Evolutionary conservation across 2,113 vertebrate species (phyloP), one percentile per base, ranked within the genome.

Genomic region (Rhynchopsitta pachyrhyncha): DNA sequence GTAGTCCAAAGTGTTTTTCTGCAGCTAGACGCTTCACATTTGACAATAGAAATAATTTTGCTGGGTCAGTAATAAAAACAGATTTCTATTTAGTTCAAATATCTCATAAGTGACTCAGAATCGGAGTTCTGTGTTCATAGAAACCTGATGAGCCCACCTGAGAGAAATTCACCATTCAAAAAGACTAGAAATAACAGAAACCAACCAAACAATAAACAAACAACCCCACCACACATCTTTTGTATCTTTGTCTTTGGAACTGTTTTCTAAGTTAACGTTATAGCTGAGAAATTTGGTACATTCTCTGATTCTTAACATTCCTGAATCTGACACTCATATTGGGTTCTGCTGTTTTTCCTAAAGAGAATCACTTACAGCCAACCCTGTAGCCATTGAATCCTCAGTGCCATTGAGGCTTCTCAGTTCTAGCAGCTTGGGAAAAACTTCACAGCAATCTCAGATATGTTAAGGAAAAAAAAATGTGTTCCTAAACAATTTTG

Each of bases 151-250:
- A 92, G 17, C n/a, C 35, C 4, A 70, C 19, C 71, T 55, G 55
- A 75, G 47, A 68, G 15, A 84, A 84, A 75, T 55, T 6, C 2
- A 4, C 33, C n/a, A 2, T 31, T 10, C 16, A 52, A 68, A 14
- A 11, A 66, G 16, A 19, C 31, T 60, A 62, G 35, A 93, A 66
- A 62, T 29, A 76, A 74, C 2, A 74, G 20, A 69, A 80, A 69
- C 8, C 17, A 86, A 62, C 1, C 2, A 76, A 60, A 13, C 17
- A 73, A 82, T 7, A 37, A 71, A 62, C 4, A 57, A 81, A 39
- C 7, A 37, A 20, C 11, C 2, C 2, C 5, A 46, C 17, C 20
- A 60, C 9, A 11, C 0, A 7, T 12, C 41, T 71, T 39, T 77
- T 82, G 4, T 73, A 15, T 53, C 20, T 7, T 64, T 49, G 7